These are phyloP conservation scores for Cichladusa arquata DNA, from an alignment of 2,113 vertebrate species.

Conservation along the genomic window DNA sequence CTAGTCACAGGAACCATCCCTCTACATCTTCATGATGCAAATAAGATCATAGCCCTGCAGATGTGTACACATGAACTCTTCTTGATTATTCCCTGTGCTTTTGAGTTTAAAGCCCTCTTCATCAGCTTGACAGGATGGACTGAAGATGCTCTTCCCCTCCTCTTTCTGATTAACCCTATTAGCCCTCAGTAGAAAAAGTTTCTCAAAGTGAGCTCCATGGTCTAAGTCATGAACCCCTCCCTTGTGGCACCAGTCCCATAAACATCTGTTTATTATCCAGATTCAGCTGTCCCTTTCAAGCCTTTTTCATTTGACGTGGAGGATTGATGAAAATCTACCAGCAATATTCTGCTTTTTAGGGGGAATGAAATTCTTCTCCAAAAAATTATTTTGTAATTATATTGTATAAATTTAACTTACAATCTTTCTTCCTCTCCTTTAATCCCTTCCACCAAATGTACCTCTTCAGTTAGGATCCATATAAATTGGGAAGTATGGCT, in stretches of 20 bases:
- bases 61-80: neutral
- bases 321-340: neutral
- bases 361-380: neutral
- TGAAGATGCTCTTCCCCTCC: neutral
- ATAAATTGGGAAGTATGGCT: neutral
- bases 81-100: neutral
- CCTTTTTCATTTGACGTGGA: neutral
- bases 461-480: neutral
- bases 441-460: neutral
- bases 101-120: neutral
- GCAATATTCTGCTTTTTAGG: neutral
- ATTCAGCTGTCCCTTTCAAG: neutral
- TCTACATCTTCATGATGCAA: neutral
- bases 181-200: neutral
- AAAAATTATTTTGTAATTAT: neutral
- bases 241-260: neutral
- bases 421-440: neutral
- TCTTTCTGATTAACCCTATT: neutral
- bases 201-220: neutral
- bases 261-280: neutral
- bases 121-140: neutral
- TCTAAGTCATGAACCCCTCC: neutral
- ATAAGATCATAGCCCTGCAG: neutral
- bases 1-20: neutral
- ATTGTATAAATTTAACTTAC: neutral